Percentiles rank a stretch among this genome's conserved stretches.
These are phyloP conservation scores for Pholis gunnellus DNA, from an alignment of 2,113 vertebrate species.

Conservation along the genomic window DNA sequence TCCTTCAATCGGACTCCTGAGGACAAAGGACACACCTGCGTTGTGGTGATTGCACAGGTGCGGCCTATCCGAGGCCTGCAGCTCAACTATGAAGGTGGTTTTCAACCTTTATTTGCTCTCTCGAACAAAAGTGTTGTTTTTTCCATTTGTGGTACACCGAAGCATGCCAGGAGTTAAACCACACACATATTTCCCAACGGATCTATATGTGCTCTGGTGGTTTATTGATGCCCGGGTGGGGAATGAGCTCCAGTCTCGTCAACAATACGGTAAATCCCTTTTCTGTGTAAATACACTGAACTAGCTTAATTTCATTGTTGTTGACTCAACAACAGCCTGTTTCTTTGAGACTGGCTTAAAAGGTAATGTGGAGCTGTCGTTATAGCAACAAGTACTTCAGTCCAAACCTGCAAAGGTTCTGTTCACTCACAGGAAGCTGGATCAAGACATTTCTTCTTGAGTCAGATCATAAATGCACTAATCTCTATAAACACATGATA, in stretches of 20 bases:
- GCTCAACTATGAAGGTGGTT: neutral
- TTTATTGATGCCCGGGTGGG: neutral
- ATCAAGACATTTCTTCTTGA: neutral
- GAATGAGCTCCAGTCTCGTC: neutral
- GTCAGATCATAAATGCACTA: neutral
- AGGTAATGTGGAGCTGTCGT: neutral
- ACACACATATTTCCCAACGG: neutral
- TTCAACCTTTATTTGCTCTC: neutral
- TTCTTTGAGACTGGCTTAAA: neutral
- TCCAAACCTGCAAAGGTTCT: neutral
- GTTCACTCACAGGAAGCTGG: neutral
- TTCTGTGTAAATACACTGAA: neutral
- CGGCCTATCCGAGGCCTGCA: neutral
- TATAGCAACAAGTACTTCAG: neutral
- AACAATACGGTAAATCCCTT: neutral
- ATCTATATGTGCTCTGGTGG: neutral
- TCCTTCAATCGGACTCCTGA: neutral
- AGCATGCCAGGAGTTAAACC: neutral
- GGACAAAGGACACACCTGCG: neutral
- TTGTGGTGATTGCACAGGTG: slow-evolving; percentile 38
- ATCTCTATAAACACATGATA: neutral
- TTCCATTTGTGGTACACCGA: neutral
- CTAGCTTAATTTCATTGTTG: neutral
- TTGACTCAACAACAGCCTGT: neutral
- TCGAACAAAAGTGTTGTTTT: neutral